These are phyloP conservation scores for Antechinus stuartii DNA, from an alignment of 2,113 vertebrate species.

Conservation along the genomic window DNA sequence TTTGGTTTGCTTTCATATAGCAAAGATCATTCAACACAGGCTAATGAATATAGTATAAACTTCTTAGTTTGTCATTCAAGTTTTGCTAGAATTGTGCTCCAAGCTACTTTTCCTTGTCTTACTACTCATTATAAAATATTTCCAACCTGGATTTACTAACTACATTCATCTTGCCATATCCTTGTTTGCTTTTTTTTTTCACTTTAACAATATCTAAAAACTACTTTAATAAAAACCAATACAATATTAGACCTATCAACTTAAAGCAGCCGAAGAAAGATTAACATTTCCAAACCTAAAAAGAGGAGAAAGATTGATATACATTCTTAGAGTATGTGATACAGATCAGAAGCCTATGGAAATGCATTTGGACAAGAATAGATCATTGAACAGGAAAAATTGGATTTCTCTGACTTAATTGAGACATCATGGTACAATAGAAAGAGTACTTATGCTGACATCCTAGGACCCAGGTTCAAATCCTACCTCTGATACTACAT, in stretches of 20 bases:
- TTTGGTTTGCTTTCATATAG: conserved; percentile 21
- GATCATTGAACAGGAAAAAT: neutral
- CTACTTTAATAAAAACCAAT: neutral
- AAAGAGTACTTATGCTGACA: neutral
- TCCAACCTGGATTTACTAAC: neutral
- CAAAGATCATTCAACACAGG: neutral
- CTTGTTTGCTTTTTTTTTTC: neutral
- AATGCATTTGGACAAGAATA: neutral
- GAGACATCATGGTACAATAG: neutral
- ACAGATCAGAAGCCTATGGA: neutral
- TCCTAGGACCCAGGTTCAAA: neutral
- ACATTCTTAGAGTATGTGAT: neutral
- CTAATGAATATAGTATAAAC: neutral
- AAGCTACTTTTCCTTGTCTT: neutral
- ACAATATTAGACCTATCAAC: neutral
- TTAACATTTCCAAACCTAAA: neutral
- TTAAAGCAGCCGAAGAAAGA: neutral
- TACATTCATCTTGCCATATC: neutral
- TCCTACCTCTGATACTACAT: neutral
- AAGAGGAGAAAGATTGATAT: neutral
- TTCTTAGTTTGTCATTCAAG: neutral
- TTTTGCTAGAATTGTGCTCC: neutral
- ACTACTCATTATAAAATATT: neutral
- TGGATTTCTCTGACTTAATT: neutral
- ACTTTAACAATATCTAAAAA: neutral